Conservation (phyloP, 2,797 vertebrate genomes). For the Oryzias sinensis region DNA sequence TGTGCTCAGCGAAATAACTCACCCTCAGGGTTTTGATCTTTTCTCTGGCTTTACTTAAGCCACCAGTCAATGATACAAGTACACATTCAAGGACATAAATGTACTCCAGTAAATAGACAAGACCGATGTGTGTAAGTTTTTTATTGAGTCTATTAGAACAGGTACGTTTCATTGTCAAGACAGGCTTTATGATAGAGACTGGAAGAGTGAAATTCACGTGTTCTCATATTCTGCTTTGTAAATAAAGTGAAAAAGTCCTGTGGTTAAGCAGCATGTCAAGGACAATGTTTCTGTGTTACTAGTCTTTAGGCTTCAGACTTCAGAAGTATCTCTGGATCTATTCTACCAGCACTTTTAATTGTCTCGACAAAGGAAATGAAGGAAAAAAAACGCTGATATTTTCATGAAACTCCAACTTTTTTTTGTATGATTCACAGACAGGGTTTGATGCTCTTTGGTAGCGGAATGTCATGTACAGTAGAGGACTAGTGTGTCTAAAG, state of each 20-base stretch:
- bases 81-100: background rate
- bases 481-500: constrained; percentile 39
- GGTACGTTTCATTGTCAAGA: no score
- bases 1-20: constrained; percentile 44
- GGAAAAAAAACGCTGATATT: constrained; percentile 12
- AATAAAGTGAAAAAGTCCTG: constrained; percentile 21
- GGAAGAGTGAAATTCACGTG: constrained; percentile 11
- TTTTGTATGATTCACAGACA: constrained; percentile 63
- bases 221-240: constrained; percentile 20
- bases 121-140: constrained; percentile 3
- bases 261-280: constrained; percentile 51
- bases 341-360: constrained; percentile 68
- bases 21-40: constrained; percentile 55
- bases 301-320: constrained; percentile 28
- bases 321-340: constrained; percentile 35
- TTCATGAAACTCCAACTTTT: constrained; percentile 42
- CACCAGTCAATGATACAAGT: constrained; percentile 9
- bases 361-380: constrained; percentile 24
- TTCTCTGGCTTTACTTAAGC: constrained; percentile 27
- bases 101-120: constrained; percentile 41
- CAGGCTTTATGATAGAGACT: background rate
- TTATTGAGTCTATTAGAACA: no score
- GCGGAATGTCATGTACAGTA: constrained; percentile 59
- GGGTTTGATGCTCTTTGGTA: constrained; percentile 58
- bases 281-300: constrained; percentile 22